A percentile compares a stretch with the other conserved stretches of the same genome.
Evolutionary conservation across 2,888 invertebrate species (phyloP).

Genomic region (Pheosia gnoma): DNA sequence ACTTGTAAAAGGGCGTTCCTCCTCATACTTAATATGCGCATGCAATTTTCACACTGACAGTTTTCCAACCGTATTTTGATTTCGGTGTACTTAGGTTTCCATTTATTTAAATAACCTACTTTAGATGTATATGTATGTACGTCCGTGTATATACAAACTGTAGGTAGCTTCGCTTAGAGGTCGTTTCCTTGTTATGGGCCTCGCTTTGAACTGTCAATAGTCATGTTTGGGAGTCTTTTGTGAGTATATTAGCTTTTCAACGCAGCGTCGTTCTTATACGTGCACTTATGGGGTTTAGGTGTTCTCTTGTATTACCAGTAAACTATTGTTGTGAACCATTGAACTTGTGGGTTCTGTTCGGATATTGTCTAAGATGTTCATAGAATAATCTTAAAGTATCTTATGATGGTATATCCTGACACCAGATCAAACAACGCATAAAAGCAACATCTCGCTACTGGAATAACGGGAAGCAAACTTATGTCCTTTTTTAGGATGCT

Average conservation of each 20-base stretch:
- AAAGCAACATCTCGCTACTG: conserved; percentile 59
- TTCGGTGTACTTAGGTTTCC: too few relatives aligned
- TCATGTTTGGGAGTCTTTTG: conserved; percentile 12
- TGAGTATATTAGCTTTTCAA: neutral
- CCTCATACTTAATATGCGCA: too few relatives aligned
- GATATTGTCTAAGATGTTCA: neutral
- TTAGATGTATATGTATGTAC: conserved; percentile 2
- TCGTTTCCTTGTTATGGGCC: conserved; percentile 55
- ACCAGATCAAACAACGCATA: conserved; percentile 49
- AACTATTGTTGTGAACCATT: too few relatives aligned
- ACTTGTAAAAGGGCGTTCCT: too few relatives aligned
- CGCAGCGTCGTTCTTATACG: too few relatives aligned
- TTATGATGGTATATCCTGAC: neutral
- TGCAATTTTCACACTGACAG: conserved; percentile 34
- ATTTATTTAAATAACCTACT: neutral
- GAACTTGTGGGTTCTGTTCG: neutral
- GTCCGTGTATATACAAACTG: conserved; percentile 11
- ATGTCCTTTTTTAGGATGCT: conserved; percentile 71
- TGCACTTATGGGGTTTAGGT: too few relatives aligned
- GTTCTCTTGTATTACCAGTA: too few relatives aligned
- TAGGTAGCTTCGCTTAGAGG: conserved; percentile 38
- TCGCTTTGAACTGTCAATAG: conserved; percentile 62
- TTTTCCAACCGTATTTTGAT: conserved; percentile 18
- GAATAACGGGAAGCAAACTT: conserved; percentile 72
- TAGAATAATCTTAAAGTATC: neutral